These are phyloP conservation scores for Gymnothorax javanicus DNA, from an alignment of 2,797 vertebrate genomes.

Conservation along the genomic window DNA sequence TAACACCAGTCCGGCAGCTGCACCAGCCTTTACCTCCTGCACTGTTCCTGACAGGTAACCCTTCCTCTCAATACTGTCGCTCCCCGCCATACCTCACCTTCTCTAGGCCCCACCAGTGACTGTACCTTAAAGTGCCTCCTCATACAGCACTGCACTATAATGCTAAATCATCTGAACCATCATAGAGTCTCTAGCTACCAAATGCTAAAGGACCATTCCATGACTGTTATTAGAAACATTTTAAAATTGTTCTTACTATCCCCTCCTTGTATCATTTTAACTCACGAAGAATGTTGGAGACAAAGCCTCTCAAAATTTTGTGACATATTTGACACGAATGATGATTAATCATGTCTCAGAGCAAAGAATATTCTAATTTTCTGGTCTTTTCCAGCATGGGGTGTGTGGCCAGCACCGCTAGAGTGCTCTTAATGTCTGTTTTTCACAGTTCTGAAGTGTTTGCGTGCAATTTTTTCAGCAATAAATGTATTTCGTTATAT, in stretches of 20 bases:
- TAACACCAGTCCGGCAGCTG: constrained; percentile 83
- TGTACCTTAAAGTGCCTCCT: background rate
- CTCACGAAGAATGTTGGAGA: too few relatives aligned
- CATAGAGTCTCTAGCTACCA: background rate
- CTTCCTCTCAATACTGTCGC: background rate
- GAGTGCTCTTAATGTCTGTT: background rate
- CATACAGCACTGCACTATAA: background rate
- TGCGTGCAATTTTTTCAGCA: background rate
- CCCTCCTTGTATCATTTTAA: too few relatives aligned
- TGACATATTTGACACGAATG: background rate
- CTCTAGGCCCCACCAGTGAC: too few relatives aligned
- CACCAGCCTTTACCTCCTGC: constrained; percentile 83
- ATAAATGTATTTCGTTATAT: background rate
- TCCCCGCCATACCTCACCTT: background rate
- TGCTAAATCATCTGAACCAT: background rate
- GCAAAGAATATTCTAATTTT: background rate
- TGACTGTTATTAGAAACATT: too few relatives aligned
- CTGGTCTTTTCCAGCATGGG: background rate
- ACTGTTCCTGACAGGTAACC: constrained; percentile 83
- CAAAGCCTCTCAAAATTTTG: background rate
- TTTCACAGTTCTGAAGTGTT: background rate
- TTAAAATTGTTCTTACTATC: too few relatives aligned
- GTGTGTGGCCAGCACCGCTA: background rate
- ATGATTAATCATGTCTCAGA: background rate
- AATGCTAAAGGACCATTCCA: too few relatives aligned